Evolutionary conservation across 2,113 vertebrate genomes (phyloP).

Genomic region (Corythaixoides concolor): DNA sequence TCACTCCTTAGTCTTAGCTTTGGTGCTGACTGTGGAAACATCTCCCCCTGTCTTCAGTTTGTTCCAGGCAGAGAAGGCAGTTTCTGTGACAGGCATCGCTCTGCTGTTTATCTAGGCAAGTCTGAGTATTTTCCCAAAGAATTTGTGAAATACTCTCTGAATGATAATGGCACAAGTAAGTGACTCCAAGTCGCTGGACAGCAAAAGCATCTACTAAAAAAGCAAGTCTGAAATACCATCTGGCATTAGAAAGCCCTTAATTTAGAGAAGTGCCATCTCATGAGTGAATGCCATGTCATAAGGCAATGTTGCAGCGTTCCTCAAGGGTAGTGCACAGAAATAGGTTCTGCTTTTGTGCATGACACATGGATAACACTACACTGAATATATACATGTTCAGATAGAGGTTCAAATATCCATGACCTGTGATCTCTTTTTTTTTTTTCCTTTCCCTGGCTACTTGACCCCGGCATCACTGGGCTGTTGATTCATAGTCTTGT

Average conservation of each 20-base stretch:
- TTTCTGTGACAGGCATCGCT: neutral
- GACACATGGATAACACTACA: neutral
- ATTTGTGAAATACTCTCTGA: neutral
- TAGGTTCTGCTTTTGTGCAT: neutral
- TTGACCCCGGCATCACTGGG: neutral
- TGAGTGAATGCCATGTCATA: neutral
- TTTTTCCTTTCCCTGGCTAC: neutral
- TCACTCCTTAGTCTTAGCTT: neutral
- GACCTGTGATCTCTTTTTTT: neutral
- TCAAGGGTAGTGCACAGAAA: neutral
- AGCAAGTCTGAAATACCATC: neutral
- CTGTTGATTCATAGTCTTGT: neutral
- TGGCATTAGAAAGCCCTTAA: neutral
- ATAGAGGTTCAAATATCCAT: neutral
- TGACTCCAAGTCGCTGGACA: conserved; percentile 11
- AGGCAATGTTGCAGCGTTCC: neutral
- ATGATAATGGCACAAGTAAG: neutral
- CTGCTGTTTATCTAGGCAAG: neutral
- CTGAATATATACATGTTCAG: neutral
- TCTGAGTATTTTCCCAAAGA: conserved; percentile 17
- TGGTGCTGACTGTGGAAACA: conserved; percentile 19
- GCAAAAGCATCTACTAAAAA: neutral
- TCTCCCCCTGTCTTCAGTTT: conserved; percentile 36
- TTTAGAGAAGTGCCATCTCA: conserved; percentile 1
- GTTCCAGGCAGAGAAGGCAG: neutral